Percentiles rank a stretch among this genome's conserved stretches.
These are phyloP conservation scores for Atta colombica DNA, from an alignment of 1,140 invertebrate species.

Conservation along the genomic window DNA sequence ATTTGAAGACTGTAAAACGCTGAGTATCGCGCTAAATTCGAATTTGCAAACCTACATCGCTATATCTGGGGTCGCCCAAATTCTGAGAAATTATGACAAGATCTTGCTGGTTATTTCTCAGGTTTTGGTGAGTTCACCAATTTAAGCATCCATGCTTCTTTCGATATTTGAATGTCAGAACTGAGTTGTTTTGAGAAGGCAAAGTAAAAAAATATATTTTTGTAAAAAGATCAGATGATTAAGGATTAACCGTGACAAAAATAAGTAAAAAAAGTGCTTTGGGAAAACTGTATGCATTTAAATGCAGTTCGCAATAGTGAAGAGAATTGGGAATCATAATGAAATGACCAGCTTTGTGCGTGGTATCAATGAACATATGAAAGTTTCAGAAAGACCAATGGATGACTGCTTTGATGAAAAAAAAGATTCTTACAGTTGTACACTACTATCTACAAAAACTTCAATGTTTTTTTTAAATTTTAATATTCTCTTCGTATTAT, in stretches of 20 bases:
- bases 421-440: constrained; percentile 47
- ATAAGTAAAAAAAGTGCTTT: neutral
- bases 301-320: neutral
- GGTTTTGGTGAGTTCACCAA: constrained; percentile 42
- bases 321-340: constrained; percentile 9
- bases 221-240: neutral
- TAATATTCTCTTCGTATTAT: constrained; percentile 46
- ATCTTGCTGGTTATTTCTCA: constrained; percentile 44
- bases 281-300: neutral
- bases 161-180: constrained; percentile 46
- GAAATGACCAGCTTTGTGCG: neutral
- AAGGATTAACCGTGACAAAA: neutral
- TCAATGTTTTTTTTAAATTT: constrained; percentile 31
- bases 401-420: constrained; percentile 47
- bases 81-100: constrained; percentile 41
- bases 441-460: constrained; percentile 56
- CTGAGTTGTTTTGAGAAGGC: neutral
- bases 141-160: constrained; percentile 49
- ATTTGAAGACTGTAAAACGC: constrained; percentile 16
- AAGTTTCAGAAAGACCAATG: constrained; percentile 25
- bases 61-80: constrained; percentile 40
- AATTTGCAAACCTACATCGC: constrained; percentile 55
- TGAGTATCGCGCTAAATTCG: constrained; percentile 58
- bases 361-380: constrained; percentile 8
- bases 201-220: constrained; percentile 31